Evolutionary conservation across 2,888 invertebrate species (phyloP), one percentile per base, ranked within the genome.

Genomic region (Drosophila cognata): DNA sequence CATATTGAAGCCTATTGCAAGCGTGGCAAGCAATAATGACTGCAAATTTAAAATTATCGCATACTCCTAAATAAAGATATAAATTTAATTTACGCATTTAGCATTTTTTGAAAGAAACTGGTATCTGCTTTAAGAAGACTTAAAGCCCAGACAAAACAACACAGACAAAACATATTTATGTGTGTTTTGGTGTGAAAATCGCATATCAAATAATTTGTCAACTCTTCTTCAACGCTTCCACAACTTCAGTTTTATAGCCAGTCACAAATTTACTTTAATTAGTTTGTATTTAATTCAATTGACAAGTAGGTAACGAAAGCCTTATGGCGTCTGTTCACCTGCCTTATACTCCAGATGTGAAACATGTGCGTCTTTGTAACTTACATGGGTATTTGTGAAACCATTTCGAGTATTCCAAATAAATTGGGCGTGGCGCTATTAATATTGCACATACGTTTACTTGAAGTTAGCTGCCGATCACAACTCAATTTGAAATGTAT

Each of bases 231-330:
- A 21, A 31, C 31, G 46, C 36, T 46, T 25, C 13, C 62, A 48
- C 43, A 48, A 63, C 18, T 53, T 50, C 28, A 59, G 41, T 25
- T 50, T 69, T 53, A 59, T 38, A 31, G 28, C n/a, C 13, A n/a
- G 46, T 57, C 71, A 81, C 63, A 62, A 84, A 70, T 82, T 70
- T 69, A 57, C 57, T 69, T 70, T 68, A 85, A 88, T 88, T 88
- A 85, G 79, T 81, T 82, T 67, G 71, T 79, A 83, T 86, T 86
- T 88, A 88, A 86, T 89, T 82, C 74, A 82, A 86, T 86, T 86
- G 55, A 71, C 88, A 85, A 35, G 57, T 48, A 62, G 57, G 52
- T 71, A 72, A 53, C 70, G 77, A 88, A 64, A 35, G 8, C 2
- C n/a, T 29, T 18, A 25, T 57, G 28, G 57, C 28, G 25, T 33